Conservation (phyloP, 2,888 invertebrate species). For the Mycalesis mineus region DNA sequence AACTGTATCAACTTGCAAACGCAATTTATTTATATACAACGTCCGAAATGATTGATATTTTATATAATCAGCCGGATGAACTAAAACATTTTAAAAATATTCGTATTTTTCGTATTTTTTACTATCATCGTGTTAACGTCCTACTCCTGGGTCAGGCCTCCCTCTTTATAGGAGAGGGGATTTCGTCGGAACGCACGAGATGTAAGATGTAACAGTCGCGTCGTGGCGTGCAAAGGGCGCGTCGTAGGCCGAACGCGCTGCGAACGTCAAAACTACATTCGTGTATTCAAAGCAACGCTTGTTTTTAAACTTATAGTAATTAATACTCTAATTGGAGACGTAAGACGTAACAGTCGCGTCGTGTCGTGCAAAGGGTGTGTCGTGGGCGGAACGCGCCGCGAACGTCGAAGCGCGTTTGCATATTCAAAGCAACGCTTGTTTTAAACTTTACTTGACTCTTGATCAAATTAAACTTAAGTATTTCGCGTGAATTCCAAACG, state of each 20-base stretch:
- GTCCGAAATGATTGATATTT: no score
- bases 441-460: conserved; percentile 38
- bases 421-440: conserved; percentile 42
- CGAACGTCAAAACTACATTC: conserved; percentile 29
- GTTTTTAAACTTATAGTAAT: conserved; percentile 40
- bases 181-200: no score
- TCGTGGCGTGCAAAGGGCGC: not conserved
- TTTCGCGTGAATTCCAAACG: conserved; percentile 33
- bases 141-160: no score
- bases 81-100: no score
- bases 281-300: conserved; percentile 44
- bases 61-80: no score
- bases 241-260: not conserved
- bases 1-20: not conserved
- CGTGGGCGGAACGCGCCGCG: not conserved
- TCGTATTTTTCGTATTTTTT: no score
- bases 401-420: conserved; percentile 34
- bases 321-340: no score
- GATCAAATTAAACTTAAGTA: conserved; percentile 39
- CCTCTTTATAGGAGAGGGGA: no score
- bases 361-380: not conserved
- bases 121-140: no score
- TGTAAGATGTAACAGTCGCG: not conserved
- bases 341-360: not conserved
- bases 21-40: no score